These are phyloP conservation scores for Arnoldichthys spilopterus DNA, from an alignment of 2,797 vertebrate species.

Conservation along the genomic window DNA sequence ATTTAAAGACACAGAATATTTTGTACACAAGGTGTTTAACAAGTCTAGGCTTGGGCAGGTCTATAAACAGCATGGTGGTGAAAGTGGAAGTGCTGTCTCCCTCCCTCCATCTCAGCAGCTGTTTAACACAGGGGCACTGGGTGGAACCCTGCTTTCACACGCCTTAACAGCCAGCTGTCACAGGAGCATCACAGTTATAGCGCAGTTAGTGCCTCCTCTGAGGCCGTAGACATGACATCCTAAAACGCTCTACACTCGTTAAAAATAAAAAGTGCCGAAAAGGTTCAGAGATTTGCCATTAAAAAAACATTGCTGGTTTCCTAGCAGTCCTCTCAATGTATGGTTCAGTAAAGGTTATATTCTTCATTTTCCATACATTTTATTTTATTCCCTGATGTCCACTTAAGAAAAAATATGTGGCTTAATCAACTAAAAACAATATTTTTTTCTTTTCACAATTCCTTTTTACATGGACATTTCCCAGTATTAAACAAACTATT, in stretches of 20 bases:
- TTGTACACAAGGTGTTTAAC: background rate
- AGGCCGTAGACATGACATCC: background rate
- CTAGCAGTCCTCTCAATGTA: background rate
- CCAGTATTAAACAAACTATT: too few species aligned
- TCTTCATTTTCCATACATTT: too few species aligned
- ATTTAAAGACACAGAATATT: background rate
- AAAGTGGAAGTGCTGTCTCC: background rate
- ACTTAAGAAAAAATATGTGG: too few species aligned
- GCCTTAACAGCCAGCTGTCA: conserved; percentile 4
- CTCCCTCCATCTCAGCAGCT: background rate
- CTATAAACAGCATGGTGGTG: background rate
- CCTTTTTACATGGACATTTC: too few species aligned
- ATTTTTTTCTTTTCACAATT: too few species aligned
- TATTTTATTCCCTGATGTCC: too few species aligned
- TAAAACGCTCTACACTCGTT: background rate
- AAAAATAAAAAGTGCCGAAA: background rate
- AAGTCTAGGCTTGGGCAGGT: background rate
- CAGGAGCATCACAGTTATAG: conserved; percentile 5
- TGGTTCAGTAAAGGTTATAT: background rate
- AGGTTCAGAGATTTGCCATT: background rate
- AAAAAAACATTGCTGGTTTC: background rate
- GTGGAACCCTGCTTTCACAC: conserved; percentile 9
- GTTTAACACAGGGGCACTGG: background rate
- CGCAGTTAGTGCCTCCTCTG: background rate
- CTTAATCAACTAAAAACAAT: too few species aligned